These are phyloP conservation scores for Pungitius pungitius DNA, from an alignment of 2,113 vertebrate species.

Conservation along the genomic window DNA sequence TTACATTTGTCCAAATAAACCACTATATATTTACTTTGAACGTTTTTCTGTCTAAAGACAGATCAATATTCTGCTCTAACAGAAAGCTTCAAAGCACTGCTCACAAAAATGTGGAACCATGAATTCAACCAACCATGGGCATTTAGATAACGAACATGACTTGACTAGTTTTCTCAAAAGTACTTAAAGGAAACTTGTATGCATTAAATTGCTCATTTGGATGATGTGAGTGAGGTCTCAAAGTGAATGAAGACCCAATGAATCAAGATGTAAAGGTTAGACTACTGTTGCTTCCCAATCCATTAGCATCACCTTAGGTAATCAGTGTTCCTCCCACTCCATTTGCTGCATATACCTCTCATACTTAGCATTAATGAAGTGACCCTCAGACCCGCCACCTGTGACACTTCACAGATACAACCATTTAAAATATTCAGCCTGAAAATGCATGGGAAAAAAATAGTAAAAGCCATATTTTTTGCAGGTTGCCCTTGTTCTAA, in stretches of 20 bases:
- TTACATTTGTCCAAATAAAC: not conserved
- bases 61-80: not conserved
- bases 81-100: not conserved
- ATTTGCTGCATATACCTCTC: conserved; percentile 16
- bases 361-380: conserved; percentile 40
- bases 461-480: not conserved
- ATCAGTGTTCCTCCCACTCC: conserved; percentile 36
- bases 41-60: not conserved
- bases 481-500: not conserved
- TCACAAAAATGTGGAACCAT: not conserved
- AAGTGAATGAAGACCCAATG: not conserved
- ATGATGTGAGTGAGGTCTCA: conserved; percentile 24
- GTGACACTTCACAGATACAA: conserved; percentile 8
- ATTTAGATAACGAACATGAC: not conserved
- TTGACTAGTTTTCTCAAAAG: conserved; percentile 8
- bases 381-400: conserved; percentile 30
- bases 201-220: not conserved
- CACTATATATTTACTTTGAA: not conserved
- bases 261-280: conserved; percentile 38
- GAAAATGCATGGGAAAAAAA: not conserved
- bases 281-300: conserved; percentile 20
- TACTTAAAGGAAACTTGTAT: not conserved
- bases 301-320: conserved; percentile 32
- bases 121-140: no score
- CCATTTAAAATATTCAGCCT: not conserved